A percentile compares a stretch with the other conserved stretches of the same genome.
Evolutionary conservation across 2,797 vertebrate genomes (phyloP).

Genomic region (Neosilurus mollespiculum): DNA sequence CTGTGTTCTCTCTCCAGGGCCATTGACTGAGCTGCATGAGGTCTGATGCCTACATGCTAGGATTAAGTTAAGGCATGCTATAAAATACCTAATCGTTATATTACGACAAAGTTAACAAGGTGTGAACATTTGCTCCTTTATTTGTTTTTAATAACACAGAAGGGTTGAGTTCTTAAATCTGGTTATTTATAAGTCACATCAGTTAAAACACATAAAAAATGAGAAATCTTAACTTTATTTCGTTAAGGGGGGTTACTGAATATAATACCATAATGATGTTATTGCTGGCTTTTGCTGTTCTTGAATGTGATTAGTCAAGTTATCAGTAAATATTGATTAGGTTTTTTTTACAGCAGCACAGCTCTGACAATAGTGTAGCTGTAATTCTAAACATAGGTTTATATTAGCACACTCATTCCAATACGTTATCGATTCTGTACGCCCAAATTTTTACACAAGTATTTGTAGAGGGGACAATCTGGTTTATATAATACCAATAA

Average conservation of each 20-base stretch:
- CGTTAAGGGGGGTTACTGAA: background rate
- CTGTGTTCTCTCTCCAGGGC: background rate
- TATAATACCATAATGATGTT: background rate
- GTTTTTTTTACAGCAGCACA: background rate
- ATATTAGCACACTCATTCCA: background rate
- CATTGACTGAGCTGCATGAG: background rate
- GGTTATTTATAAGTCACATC: background rate
- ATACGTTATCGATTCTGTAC: background rate
- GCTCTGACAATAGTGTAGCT: background rate
- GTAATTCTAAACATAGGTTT: background rate
- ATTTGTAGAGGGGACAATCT: background rate
- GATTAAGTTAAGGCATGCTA: background rate
- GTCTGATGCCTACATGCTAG: background rate
- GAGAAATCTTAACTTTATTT: background rate
- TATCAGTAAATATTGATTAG: background rate
- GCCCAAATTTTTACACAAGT: background rate
- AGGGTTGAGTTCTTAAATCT: background rate
- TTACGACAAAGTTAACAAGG: background rate
- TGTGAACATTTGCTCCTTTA: background rate
- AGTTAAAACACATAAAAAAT: background rate
- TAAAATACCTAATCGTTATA: slow-evolving; percentile 11
- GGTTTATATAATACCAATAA: background rate
- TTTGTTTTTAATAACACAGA: background rate
- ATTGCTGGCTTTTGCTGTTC: background rate
- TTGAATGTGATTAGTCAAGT: background rate